Base-by-base conservation (phyloP, 2,888 invertebrate genomes). In the Phaonia tiefii region DNA sequence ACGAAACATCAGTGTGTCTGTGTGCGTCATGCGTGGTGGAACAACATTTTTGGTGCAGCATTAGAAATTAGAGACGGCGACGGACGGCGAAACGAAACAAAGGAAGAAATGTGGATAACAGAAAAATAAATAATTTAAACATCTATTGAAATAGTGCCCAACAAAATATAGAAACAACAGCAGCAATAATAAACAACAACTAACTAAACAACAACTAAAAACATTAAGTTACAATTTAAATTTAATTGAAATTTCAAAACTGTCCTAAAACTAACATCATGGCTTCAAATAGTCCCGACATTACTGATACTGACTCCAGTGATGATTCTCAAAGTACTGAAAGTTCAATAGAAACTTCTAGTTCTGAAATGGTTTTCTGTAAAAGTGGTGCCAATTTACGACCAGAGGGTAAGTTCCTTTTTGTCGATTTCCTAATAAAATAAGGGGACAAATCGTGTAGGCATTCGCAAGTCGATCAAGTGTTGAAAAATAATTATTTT, bases 1-100 rank as follows among this genome's bases (percentile, higher is more conserved):
- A 86, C 84, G 84, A 86, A 82, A 84, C 86, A 85, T 86, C 86
- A 89, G 89, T 89, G 84, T 86, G 86, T 84, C 84, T 84, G 86
- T 87, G 88, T 88, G 86, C 87, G 88, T 88, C 87, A 86, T 88
- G 87, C 86, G 86, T 63, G 42, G 31, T 31, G 31, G 8, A 31
- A 31, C 31, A 87, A 85, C 87, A 87, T 67, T 72, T 75, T 78
- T 83, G n/a, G n/a, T n/a, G n/a, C n/a, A n/a, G 83, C 80, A 78
- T 80, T 72, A 65, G 71, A 75, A 67, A 60, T 71, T 71, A 75
- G n/a, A n/a, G n/a, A 80, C 39, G 70, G 44, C 44, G 44, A 44
- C 44, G 44, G 54, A 22, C 54, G 54, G 54, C 13, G 22, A 63
- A 54, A 26, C 58, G 17, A 31, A 44, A 54, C 46, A 26, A 44